Conservation (phyloP, 2,797 vertebrate species). For the Xenentodon cancila region DNA sequence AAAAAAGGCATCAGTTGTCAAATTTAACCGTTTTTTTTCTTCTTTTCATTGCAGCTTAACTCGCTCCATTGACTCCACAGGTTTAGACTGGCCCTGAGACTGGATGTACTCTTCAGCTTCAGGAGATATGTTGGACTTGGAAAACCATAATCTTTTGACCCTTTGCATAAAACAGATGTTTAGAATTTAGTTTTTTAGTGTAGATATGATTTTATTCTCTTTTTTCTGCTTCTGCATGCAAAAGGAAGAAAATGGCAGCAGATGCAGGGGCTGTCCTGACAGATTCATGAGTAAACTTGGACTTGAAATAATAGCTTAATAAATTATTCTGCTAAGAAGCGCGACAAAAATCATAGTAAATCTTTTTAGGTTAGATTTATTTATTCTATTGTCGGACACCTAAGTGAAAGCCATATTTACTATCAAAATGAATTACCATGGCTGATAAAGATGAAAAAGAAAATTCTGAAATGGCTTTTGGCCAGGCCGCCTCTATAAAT, state of each 20-base stretch:
- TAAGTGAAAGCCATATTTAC: background rate
- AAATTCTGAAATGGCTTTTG: background rate
- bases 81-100: background rate
- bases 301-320: constrained; percentile 5
- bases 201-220: no score
- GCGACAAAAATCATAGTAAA: background rate
- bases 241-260: background rate
- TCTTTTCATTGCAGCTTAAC: background rate
- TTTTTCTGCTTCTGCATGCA: no score
- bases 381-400: background rate
- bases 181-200: background rate
- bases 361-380: constrained; percentile 1
- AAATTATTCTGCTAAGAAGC: constrained; percentile 11
- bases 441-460: constrained; percentile 1
- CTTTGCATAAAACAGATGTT: background rate
- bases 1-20: no score
- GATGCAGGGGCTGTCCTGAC: constrained; percentile 3
- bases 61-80: background rate
- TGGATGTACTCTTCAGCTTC: background rate
- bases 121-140: background rate
- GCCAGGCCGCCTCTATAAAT: constrained; percentile 4
- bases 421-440: constrained; percentile 5
- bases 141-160: no score
- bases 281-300: constrained; percentile 23
- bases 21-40: no score